A percentile compares a stretch with the other conserved stretches of the same genome.
These are phyloP conservation scores for Meta bourneti DNA, from an alignment of 2,888 invertebrate species.

Conservation along the genomic window DNA sequence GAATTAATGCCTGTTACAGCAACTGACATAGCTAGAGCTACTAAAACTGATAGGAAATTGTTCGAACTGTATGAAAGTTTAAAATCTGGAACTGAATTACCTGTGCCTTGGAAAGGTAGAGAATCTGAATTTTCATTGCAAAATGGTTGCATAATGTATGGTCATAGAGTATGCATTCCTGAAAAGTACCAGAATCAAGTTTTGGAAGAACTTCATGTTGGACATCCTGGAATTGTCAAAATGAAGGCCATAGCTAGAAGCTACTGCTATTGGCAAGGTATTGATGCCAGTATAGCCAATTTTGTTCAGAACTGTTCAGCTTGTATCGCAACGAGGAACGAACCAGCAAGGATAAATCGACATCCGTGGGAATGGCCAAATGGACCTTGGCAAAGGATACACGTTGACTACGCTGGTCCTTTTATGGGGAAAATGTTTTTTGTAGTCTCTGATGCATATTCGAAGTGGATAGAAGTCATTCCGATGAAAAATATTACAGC, in stretches of 20 bases:
- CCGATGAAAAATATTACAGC: slow-evolving; percentile 58
- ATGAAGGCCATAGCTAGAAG: slow-evolving; percentile 65
- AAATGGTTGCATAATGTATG: slow-evolving; percentile 64
- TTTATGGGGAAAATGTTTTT: slow-evolving; percentile 61
- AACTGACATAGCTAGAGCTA: slow-evolving; percentile 65
- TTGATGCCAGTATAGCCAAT: slow-evolving; percentile 64
- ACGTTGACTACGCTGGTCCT: slow-evolving; percentile 60
- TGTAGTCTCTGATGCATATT: slow-evolving; percentile 55
- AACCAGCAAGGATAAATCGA: slow-evolving; percentile 63
- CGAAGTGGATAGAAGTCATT: slow-evolving; percentile 53
- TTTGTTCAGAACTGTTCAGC: slow-evolving; percentile 66
- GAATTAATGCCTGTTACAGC: slow-evolving; percentile 59
- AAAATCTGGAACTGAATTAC: slow-evolving; percentile 59
- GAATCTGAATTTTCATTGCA: slow-evolving; percentile 63
- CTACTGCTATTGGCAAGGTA: slow-evolving; percentile 65
- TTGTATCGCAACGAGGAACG: slow-evolving; percentile 61
- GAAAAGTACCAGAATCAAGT: too few species aligned
- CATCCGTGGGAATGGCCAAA: slow-evolving; percentile 64
- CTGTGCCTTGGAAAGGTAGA: slow-evolving; percentile 63
- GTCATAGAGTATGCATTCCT: slow-evolving; percentile 9
- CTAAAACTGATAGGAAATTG: slow-evolving; percentile 66
- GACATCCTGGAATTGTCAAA: slow-evolving; percentile 64
- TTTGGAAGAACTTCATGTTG: background rate
- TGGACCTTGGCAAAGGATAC: slow-evolving; percentile 60
- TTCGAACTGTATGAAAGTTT: slow-evolving; percentile 62